Base-by-base conservation (phyloP, 2,113 vertebrate genomes). In the Salvelinus fontinalis region DNA sequence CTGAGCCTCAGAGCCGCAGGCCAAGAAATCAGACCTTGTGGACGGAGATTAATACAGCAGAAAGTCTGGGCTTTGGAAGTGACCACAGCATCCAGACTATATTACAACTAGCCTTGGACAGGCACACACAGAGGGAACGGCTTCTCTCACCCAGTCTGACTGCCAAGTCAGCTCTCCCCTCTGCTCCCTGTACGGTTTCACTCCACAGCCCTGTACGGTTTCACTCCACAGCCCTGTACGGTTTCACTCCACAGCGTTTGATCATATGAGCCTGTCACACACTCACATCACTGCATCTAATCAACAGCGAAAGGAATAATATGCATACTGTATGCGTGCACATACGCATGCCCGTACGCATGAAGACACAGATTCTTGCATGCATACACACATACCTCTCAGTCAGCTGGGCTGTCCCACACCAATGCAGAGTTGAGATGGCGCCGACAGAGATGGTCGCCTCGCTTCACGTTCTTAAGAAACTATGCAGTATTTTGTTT, bases 1-100 rank as follows among this genome's bases (percentile, higher is more conserved):
- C 80, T 72, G 34, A 64, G 59, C 81, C 77, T 82, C 22, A 64
- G 73, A 71, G 76, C 6, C 1, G 39, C 9, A 76, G 75, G 85
- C 89, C 90, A 91, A 91, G 73, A 91, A 91, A 92, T 86, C 83
- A 88, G 85, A 91, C 82, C 78, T 85, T 83, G 80, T 64, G 67
- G 79, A 77, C 74, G 77, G 69, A 86, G 87, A 89, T 87, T 91
- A 88, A 87, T 87, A 86, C 83, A 86, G 74, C 82, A 86, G 78
- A 81, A 87, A 86, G 83, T 79, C 85, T 39, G 60, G 79, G 84
- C 83, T 91, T 86, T 88, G 82, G 78, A 80, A 85, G 83, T 81
- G 76, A 87, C 86, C 82, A 81, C 85, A 86, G 75, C 78, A 81
- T 89, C 81, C 81, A 89, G 81, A 79, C 66, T 84, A 75, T 76